A percentile compares a stretch with the other conserved stretches of the same genome.
phyloP scores from a whole-genome alignment of 1,140 invertebrate species.

The Pogonus chalceus region DNA sequence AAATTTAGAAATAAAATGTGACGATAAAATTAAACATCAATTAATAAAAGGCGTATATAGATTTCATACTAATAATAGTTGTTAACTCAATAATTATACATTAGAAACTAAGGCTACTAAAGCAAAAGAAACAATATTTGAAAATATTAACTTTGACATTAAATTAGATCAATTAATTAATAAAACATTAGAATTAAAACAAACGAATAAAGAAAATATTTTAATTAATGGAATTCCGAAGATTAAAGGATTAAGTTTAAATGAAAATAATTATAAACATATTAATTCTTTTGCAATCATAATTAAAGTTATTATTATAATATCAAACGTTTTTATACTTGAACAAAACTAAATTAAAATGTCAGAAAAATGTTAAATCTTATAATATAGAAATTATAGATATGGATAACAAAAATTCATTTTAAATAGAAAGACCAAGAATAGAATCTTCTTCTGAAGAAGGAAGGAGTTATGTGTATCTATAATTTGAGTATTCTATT shows the following conservation, averaged over 20 bases:
- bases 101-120: not conserved
- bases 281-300: not conserved
- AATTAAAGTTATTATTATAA: not conserved
- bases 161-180: not conserved
- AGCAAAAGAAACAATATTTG: not conserved
- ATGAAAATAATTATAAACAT: not conserved
- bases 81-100: not conserved
- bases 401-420: not conserved
- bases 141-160: not conserved
- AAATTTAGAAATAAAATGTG: conserved; percentile 1
- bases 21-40: not conserved
- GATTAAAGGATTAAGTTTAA: not conserved
- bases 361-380: not conserved
- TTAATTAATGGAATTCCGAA: not conserved
- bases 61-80: not conserved
- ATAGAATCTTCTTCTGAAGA: not conserved
- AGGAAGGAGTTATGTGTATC: not conserved
- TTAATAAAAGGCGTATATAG: not conserved
- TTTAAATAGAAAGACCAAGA: not conserved
- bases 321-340: not conserved
- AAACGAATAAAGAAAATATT: not conserved
- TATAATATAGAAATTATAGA: not conserved
- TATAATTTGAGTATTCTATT: not conserved
- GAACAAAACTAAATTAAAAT: not conserved
- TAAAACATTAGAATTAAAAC: not conserved